These are phyloP conservation scores for Drosophila pandora DNA, from an alignment of 1,140 invertebrate species.

Conservation along the genomic window DNA sequence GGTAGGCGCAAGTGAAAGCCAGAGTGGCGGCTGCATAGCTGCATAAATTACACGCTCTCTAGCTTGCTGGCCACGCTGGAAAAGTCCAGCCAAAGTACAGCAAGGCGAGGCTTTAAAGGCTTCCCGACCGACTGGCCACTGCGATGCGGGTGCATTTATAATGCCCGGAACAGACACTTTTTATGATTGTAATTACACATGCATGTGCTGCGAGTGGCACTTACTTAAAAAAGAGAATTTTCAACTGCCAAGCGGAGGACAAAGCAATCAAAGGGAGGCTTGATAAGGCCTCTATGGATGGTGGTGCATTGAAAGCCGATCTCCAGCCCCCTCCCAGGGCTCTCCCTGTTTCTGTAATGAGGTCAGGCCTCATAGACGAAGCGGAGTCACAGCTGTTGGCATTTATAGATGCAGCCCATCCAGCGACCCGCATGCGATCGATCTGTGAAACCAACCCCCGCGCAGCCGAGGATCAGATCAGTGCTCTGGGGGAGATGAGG, in stretches of 20 bases:
- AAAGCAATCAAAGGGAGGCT: slow-evolving; percentile 53
- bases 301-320: slow-evolving; percentile 58
- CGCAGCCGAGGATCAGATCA: slow-evolving; percentile 40
- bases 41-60: slow-evolving; percentile 70
- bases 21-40: slow-evolving; percentile 52
- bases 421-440: slow-evolving; percentile 68
- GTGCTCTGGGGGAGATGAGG: slow-evolving; percentile 7
- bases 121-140: slow-evolving; percentile 39
- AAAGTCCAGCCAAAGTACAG: slow-evolving; percentile 38
- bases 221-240: slow-evolving; percentile 5
- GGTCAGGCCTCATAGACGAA: slow-evolving; percentile 52
- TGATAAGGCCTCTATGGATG: slow-evolving; percentile 43
- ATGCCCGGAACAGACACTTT: slow-evolving; percentile 49
- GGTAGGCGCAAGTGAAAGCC: slow-evolving; percentile 58
- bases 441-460: slow-evolving; percentile 71
- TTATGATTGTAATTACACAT: slow-evolving; percentile 51
- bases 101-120: slow-evolving; percentile 33
- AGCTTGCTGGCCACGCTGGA: slow-evolving; percentile 18
- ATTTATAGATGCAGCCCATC: slow-evolving; percentile 53
- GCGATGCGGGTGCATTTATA: slow-evolving; percentile 55
- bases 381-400: slow-evolving; percentile 70
- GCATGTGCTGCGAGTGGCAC: slow-evolving; percentile 39
- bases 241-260: slow-evolving; percentile 14
- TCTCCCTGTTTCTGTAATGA: slow-evolving; percentile 56
- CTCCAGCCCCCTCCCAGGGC: slow-evolving; percentile 6